Evolutionary conservation across 1,140 invertebrate species (phyloP).

Genomic region (Nasonia vitripennis): DNA sequence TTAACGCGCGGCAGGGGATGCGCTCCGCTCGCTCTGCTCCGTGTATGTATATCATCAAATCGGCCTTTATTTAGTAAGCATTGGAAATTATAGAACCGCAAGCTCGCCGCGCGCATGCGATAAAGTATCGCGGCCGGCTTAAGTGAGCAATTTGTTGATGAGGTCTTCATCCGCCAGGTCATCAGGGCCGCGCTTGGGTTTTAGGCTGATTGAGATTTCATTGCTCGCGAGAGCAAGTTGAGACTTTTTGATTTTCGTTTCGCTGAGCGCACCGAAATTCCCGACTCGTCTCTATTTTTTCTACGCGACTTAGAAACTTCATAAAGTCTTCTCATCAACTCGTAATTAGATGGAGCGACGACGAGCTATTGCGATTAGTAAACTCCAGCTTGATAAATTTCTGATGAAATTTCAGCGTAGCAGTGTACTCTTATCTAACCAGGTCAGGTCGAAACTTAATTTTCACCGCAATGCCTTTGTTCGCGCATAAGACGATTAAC

Average conservation of each 20-base stretch:
- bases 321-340: too few relatives aligned
- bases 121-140: background rate
- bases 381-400: too few relatives aligned
- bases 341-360: too few relatives aligned
- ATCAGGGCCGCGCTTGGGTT: background rate
- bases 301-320: too few relatives aligned
- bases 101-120: background rate
- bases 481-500: too few relatives aligned
- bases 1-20: slow-evolving; percentile 24
- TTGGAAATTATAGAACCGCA: slow-evolving; percentile 19
- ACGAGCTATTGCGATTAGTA: too few relatives aligned
- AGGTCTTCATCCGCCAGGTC: background rate
- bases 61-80: slow-evolving; percentile 42
- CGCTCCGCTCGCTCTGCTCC: slow-evolving; percentile 23
- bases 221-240: background rate
- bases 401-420: too few relatives aligned
- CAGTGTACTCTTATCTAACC: too few relatives aligned
- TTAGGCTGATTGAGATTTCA: background rate
- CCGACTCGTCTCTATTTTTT: too few relatives aligned
- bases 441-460: too few relatives aligned
- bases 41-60: background rate
- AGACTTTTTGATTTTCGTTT: background rate
- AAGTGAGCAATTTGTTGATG: background rate
- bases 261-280: too few relatives aligned
- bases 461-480: too few relatives aligned